These are phyloP conservation scores for Mormyrops attenuatus DNA, from an alignment of 2,797 vertebrate genomes.

Conservation along the genomic window DNA sequence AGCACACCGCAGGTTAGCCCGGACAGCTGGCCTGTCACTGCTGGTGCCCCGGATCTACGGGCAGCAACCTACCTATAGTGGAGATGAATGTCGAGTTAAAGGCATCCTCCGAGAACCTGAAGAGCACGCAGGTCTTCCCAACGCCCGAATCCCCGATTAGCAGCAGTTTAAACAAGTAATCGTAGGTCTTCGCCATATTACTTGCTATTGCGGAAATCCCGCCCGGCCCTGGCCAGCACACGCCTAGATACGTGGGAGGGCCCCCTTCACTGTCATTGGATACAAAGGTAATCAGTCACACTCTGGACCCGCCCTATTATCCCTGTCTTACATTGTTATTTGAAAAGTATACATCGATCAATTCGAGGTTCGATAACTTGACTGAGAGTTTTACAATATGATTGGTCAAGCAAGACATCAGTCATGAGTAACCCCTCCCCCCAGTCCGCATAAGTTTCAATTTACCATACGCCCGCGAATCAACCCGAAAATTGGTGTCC, in stretches of 20 bases:
- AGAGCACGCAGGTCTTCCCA: conserved; percentile 85
- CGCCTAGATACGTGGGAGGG: conserved; percentile 5
- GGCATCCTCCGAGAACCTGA: conserved; percentile 80
- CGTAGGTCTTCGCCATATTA: conserved; percentile 77
- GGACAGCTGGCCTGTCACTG: not conserved
- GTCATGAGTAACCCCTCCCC: not conserved
- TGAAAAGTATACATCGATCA: not conserved
- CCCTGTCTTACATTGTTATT: not conserved
- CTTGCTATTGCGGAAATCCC: conserved; percentile 25
- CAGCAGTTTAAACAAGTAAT: conserved; percentile 88
- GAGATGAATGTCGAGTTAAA: conserved; percentile 87
- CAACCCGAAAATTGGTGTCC: not conserved
- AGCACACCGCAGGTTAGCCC: not conserved
- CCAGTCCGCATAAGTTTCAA: not conserved
- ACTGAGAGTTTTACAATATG: not conserved
- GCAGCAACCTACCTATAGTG: conserved; percentile 66
- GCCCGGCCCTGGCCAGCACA: not conserved
- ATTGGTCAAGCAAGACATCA: not conserved
- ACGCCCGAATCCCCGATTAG: conserved; percentile 89
- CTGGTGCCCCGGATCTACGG: not conserved
- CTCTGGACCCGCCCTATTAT: not conserved
- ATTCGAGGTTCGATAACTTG: not conserved
- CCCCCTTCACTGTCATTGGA: conserved; percentile 6
- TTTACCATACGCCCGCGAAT: not conserved
- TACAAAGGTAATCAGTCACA: not conserved